These are phyloP conservation scores for Caenorhabditis macrosperma DNA, from an alignment of 2,888 invertebrate genomes.

Conservation along the genomic window DNA sequence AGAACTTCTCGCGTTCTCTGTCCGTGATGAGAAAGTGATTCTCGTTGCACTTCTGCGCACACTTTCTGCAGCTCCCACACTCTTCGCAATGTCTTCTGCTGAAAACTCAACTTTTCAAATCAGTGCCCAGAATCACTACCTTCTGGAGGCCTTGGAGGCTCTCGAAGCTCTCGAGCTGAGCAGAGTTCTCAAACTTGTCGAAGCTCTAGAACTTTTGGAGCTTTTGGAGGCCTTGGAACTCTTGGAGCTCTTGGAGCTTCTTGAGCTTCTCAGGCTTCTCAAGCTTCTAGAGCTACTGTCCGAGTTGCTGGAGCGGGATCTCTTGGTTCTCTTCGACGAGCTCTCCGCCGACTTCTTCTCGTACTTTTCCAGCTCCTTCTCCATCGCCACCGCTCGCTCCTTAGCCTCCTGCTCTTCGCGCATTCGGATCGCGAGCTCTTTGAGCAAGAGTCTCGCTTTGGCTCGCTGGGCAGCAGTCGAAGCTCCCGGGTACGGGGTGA, in stretches of 20 bases:
- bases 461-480: constrained; percentile 24
- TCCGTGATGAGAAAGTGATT: constrained; percentile 15
- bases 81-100: constrained; percentile 28
- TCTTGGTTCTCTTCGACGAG: neutral
- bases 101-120: no score
- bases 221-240: neutral
- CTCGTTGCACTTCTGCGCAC: constrained; percentile 5
- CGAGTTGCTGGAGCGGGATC: neutral
- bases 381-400: neutral
- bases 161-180: neutral
- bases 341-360: neutral
- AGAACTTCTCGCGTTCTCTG: constrained; percentile 19
- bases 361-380: neutral
- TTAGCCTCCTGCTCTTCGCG: constrained; percentile 15
- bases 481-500: constrained; percentile 46
- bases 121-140: no score
- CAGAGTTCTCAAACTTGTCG: neutral
- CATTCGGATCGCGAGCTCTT: constrained; percentile 17
- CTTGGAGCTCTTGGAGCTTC: neutral
- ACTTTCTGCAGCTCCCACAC: constrained; percentile 33
- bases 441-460: constrained; percentile 36
- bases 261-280: neutral
- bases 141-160: neutral
- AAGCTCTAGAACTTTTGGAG: no score
- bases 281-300: constrained; percentile 1